These are phyloP conservation scores for Gallinago media DNA, from an alignment of 2,113 vertebrate species.

Conservation along the genomic window DNA sequence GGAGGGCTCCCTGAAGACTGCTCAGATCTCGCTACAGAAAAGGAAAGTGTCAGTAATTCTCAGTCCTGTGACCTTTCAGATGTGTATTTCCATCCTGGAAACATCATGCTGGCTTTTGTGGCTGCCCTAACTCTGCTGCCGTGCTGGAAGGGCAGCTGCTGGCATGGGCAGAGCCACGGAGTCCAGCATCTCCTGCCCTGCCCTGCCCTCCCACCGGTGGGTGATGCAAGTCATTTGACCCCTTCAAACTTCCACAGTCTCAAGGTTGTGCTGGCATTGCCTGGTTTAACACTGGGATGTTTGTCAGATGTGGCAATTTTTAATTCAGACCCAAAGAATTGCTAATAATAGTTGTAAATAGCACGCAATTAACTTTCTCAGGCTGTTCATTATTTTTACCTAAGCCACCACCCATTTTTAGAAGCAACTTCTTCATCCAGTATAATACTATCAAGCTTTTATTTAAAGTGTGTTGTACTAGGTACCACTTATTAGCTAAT, in stretches of 20 bases:
- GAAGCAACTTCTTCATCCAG: neutral
- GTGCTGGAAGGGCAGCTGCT: neutral
- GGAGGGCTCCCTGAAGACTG: neutral
- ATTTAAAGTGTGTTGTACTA: neutral
- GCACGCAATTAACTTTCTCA: neutral
- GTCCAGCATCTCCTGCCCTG: rapidly evolving
- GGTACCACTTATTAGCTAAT: rapidly evolving
- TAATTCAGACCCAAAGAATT: neutral
- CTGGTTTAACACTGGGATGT: neutral
- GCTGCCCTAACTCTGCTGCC: neutral
- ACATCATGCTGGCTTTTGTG: rapidly evolving
- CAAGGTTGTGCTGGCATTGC: neutral
- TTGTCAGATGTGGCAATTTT: neutral
- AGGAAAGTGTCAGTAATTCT: neutral
- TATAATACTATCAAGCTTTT: neutral
- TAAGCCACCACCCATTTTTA: neutral
- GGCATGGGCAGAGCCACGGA: neutral
- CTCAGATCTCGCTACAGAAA: neutral
- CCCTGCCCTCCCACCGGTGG: rapidly evolving
- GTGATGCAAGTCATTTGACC: neutral
- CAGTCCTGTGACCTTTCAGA: neutral
- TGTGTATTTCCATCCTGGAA: neutral
- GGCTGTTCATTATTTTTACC: neutral
- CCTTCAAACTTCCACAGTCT: neutral
- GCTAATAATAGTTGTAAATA: neutral